Percentiles rank a stretch among this genome's conserved stretches.
These are phyloP conservation scores for Apamea sordens DNA, from an alignment of 2,888 invertebrate species.

Conservation along the genomic window DNA sequence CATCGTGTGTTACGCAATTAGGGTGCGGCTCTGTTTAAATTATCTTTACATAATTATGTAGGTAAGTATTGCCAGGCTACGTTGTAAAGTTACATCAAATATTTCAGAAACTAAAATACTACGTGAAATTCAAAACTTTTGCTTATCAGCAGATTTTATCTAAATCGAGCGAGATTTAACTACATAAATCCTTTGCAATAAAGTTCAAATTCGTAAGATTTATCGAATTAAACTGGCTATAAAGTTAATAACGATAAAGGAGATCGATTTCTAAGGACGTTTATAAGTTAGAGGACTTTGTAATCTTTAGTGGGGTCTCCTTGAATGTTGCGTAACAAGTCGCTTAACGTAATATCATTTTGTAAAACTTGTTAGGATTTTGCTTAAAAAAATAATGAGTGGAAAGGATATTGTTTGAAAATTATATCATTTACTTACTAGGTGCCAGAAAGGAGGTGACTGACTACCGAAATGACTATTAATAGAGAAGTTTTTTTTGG, in stretches of 20 bases:
- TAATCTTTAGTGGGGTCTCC: conserved; percentile 34
- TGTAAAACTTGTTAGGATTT: background rate
- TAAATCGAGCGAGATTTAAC: conserved; percentile 2
- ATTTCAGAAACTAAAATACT: conserved; percentile 23
- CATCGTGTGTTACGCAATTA: too few relatives aligned
- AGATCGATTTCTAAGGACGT: conserved; percentile 31
- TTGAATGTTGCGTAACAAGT: conserved; percentile 19
- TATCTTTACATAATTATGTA: background rate
- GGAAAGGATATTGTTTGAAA: background rate
- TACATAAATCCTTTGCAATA: background rate
- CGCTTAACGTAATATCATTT: conserved; percentile 11
- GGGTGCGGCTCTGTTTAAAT: too few relatives aligned
- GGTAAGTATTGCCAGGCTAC: background rate
- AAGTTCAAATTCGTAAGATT: conserved; percentile 27
- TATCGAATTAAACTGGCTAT: conserved; percentile 20
- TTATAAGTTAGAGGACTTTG: conserved; percentile 31
- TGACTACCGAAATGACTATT: background rate
- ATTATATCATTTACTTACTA: background rate
- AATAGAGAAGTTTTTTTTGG: too few relatives aligned
- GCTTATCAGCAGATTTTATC: conserved; percentile 10
- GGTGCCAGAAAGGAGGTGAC: too few relatives aligned
- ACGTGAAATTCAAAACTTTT: conserved; percentile 21
- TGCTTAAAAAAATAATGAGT: background rate
- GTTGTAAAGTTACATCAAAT: conserved; percentile 25
- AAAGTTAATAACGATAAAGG: conserved; percentile 36